Percentiles rank a stretch among this genome's conserved stretches.
These are phyloP conservation scores for Palythoa caribaeorum DNA, from an alignment of 92 coral and sea anemone genomes.

Conservation along the genomic window DNA sequence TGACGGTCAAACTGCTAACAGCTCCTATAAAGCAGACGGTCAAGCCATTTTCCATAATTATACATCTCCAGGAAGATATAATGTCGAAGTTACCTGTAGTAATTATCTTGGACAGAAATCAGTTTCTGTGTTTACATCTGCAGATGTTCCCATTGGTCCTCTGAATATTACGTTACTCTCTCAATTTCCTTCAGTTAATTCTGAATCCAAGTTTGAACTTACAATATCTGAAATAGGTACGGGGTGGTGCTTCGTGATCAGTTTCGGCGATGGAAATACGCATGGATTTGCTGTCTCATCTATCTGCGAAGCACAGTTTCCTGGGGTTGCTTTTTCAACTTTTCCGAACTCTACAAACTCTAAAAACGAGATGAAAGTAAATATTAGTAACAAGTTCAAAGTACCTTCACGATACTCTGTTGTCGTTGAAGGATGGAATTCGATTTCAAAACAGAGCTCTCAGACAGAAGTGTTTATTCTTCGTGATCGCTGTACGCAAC, in stretches of 20 bases:
- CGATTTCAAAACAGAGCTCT: not conserved
- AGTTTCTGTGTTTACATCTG: not conserved
- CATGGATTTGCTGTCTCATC: not conserved
- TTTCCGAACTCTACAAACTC: not conserved
- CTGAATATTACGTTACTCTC: not conserved
- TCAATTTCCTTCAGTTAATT: not conserved
- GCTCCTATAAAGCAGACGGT: slow-evolving; percentile 9
- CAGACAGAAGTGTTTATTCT: slow-evolving; percentile 18
- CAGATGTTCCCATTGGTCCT: slow-evolving; percentile 12
- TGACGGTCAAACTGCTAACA: not conserved
- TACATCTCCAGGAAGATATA: slow-evolving; percentile 16
- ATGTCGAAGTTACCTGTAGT: not conserved
- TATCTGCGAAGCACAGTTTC: slow-evolving; percentile 1
- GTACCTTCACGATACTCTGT: not conserved
- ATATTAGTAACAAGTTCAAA: not conserved
- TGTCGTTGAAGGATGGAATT: slow-evolving; percentile 9
- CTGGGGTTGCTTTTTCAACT: not conserved
- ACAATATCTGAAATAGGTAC: not conserved
- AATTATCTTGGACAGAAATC: slow-evolving; percentile 19
- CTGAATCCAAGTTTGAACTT: not conserved
- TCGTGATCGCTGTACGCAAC: slow-evolving; percentile 11
- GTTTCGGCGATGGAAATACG: not conserved
- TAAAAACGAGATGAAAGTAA: not conserved
- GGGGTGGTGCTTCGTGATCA: slow-evolving; percentile 23
- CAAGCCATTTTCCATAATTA: not conserved